phyloP scores from a whole-genome alignment of 2,888 invertebrate species.

The Pimpla rufipes region DNA sequence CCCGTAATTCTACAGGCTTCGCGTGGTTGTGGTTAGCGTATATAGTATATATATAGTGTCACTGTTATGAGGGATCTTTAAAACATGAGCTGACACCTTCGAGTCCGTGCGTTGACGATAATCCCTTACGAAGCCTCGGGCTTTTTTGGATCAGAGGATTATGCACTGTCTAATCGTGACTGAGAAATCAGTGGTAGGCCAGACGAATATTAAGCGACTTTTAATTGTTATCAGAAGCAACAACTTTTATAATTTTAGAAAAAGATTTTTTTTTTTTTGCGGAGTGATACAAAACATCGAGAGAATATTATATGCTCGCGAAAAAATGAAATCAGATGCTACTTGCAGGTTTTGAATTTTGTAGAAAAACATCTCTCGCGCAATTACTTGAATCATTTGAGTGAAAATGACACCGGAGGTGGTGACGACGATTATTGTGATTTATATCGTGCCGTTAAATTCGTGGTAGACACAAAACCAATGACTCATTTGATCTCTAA shows the following conservation, averaged over 20 bases:
- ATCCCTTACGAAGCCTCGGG: slow-evolving; percentile 27
- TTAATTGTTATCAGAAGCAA: no score
- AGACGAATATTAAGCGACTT: background rate
- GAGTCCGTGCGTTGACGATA: slow-evolving; percentile 13
- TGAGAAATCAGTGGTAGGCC: background rate
- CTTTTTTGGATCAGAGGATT: slow-evolving; percentile 39
- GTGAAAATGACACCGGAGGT: no score
- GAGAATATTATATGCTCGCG: no score
- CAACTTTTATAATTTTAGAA: no score
- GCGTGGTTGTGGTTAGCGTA: background rate
- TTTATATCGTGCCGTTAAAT: background rate
- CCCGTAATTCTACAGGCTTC: background rate
- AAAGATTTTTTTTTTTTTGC: no score
- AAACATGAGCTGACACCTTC: slow-evolving; percentile 34
- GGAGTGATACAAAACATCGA: no score
- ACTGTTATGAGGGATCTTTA: slow-evolving; percentile 17
- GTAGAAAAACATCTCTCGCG: no score
- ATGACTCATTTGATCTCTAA: background rate
- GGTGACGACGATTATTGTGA: no score
- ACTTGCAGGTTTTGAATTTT: no score
- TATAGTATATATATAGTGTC: background rate
- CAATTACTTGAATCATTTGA: no score
- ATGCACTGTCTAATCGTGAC: slow-evolving; percentile 24
- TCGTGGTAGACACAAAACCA: background rate
- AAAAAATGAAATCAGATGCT: no score